Base-by-base conservation (phyloP, 2,888 invertebrate species). In the Cistogaster globosa region DNA sequence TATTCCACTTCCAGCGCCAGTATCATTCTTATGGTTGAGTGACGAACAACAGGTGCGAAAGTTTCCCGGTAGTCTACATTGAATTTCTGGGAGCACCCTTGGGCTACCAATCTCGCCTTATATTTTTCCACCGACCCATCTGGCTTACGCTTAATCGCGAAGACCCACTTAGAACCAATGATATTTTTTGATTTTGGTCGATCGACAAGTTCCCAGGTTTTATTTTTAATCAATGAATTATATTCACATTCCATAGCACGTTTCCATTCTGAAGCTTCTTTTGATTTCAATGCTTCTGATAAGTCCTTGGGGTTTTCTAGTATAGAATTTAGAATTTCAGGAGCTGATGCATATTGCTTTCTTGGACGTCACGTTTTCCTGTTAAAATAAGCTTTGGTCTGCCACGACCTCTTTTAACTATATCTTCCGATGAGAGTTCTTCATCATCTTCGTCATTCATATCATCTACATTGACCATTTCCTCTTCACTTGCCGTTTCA, bases 21-120 rank as follows among this genome's bases (percentile, higher is more conserved):
- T n/a, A n/a, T n/a, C n/a, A n/a, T n/a, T n/a, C n/a, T n/a, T n/a
- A n/a, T n/a, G n/a, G n/a, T n/a, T n/a, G n/a, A n/a, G n/a, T n/a
- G n/a, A n/a, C n/a, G n/a, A n/a, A n/a, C n/a, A n/a, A n/a, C n/a
- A n/a, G n/a, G n/a, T n/a, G n/a, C n/a, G n/a, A n/a, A n/a, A n/a
- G 84, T 87, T 60, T 87, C 87, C 1, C 18, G 71, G 75, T 83
- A 87, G 6, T 60, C 87, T 5, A 86, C 57, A 38, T 85, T 68
- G 38, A 75, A 74, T 62, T 65, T 74, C 65, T 88, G 88, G 8
- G 83, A 86, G 60, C 72, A 86, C 11, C 84, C 87, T 48, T 81
- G 80, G 18, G 72, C 77, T 18, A 79, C 79, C 22, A 79, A 63
- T 42, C 77, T 26, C 6, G 83, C 84, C 53, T 82, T 87, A 57